Evolutionary conservation across 2,888 invertebrate genomes (phyloP).

Genomic region (Acrobasis consociella): DNA sequence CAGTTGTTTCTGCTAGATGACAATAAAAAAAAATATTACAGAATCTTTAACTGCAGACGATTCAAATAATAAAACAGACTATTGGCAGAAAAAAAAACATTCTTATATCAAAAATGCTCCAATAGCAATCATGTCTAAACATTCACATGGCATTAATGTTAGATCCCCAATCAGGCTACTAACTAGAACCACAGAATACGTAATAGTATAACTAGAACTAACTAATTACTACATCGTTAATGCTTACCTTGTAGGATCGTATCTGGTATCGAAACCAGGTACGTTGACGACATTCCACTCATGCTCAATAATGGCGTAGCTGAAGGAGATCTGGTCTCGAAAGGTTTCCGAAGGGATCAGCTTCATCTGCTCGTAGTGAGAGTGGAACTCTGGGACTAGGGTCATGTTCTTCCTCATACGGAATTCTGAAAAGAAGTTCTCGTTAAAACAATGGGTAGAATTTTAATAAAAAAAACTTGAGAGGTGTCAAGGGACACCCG

Average conservation of each 20-base stretch:
- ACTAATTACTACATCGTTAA: neutral
- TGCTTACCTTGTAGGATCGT: constrained; percentile 91
- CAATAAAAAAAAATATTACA: too few species aligned
- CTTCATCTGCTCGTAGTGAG: constrained; percentile 96
- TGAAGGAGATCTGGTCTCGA: constrained; percentile 94
- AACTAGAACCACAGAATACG: too few species aligned
- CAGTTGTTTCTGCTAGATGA: too few species aligned
- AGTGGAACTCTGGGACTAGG: constrained; percentile 95
- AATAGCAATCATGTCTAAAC: neutral
- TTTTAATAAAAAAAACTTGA: too few species aligned
- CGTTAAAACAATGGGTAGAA: too few species aligned
- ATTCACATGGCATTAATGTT: neutral
- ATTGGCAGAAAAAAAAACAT: too few species aligned
- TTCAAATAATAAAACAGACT: too few species aligned
- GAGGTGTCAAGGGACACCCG: too few species aligned
- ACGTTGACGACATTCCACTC: constrained; percentile 94
- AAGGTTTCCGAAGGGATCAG: constrained; percentile 90
- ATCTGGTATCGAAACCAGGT: constrained; percentile 90
- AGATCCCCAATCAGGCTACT: neutral
- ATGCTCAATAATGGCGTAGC: constrained; percentile 90
- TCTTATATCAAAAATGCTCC: too few species aligned
- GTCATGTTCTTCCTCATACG: constrained; percentile 93
- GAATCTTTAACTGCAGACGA: too few species aligned
- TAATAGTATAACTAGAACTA: too few species aligned
- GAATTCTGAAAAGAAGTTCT: constrained; percentile 84